Percentiles rank a stretch among this genome's conserved stretches.
Conservation (phyloP, 2,888 invertebrate species). For the Acrobeloides nanus region DNA sequence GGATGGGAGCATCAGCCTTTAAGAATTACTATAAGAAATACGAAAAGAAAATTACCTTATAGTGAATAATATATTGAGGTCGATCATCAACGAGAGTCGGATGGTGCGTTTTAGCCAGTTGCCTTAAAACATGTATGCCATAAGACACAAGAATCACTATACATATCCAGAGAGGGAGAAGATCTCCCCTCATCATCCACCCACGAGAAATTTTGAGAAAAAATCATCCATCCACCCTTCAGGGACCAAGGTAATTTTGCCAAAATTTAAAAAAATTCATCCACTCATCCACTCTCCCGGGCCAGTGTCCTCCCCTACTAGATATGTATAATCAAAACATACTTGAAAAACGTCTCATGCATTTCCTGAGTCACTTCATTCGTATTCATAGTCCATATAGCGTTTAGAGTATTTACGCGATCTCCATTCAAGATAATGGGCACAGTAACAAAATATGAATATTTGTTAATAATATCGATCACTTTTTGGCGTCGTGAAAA, state of each 20-base stretch:
- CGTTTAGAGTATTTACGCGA: conserved; percentile 67
- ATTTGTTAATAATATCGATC: conserved; percentile 62
- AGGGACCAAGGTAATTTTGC: too few relatives aligned
- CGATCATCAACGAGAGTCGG: conserved; percentile 47
- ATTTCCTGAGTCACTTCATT: conserved; percentile 76
- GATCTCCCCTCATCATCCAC: too few relatives aligned
- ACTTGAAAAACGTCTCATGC: conserved; percentile 86
- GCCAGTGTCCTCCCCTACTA: too few relatives aligned
- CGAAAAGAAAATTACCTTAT: too few relatives aligned
- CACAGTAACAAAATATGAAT: conserved; percentile 92
- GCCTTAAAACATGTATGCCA: conserved; percentile 20
- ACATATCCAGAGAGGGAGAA: too few relatives aligned
- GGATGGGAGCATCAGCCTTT: conserved; percentile 78
- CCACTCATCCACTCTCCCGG: too few relatives aligned
- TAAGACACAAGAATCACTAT: too few relatives aligned
- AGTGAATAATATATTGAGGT: conserved; percentile 82
- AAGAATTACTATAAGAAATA: too few relatives aligned
- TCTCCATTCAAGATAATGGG: conserved; percentile 84
- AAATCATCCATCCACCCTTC: too few relatives aligned
- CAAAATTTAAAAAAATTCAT: too few relatives aligned
- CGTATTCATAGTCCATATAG: conserved; percentile 80
- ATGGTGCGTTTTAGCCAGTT: conserved; percentile 28
- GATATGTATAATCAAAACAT: conserved; percentile 54
- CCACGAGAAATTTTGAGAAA: too few relatives aligned
- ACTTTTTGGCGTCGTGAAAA: conserved; percentile 79